phyloP scores from a whole-genome alignment of 2,113 vertebrate species.

The Podilymbus podiceps region DNA sequence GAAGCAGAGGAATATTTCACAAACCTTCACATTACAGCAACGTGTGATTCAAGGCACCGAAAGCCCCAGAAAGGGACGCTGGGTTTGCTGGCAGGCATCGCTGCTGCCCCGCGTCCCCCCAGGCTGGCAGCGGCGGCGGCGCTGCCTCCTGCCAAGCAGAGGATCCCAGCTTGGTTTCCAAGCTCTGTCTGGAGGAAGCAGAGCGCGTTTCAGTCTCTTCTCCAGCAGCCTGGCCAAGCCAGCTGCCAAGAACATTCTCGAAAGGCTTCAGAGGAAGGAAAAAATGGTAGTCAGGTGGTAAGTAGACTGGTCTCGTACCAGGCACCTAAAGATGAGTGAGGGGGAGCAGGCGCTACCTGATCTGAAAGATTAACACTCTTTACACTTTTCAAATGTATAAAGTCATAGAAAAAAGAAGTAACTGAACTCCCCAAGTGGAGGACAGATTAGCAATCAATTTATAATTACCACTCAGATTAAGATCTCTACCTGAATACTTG shows the following conservation, averaged over 20 bases:
- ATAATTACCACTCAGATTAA: background rate
- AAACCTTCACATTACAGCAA: background rate
- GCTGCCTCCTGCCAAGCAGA: constrained; percentile 24
- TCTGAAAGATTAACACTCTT: background rate
- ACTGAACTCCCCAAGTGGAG: background rate
- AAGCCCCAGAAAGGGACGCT: background rate
- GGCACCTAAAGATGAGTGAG: background rate
- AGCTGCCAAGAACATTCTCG: constrained; percentile 34
- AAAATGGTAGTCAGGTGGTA: background rate
- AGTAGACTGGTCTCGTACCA: background rate
- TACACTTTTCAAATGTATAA: background rate
- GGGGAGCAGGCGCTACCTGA: background rate
- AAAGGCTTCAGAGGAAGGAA: background rate
- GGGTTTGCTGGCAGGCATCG: background rate
- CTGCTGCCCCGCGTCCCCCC: background rate
- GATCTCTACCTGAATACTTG: background rate
- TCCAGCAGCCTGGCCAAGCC: constrained; percentile 29
- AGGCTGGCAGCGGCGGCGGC: background rate
- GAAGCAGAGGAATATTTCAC: background rate
- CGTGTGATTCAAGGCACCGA: background rate
- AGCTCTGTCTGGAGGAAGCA: constrained; percentile 30
- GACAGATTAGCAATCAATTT: background rate
- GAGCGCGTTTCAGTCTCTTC: background rate
- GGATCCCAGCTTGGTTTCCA: constrained; percentile 15
- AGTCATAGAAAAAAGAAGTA: background rate